Base-by-base conservation (phyloP, 2,888 invertebrate genomes). In the Plebejus anna region DNA sequence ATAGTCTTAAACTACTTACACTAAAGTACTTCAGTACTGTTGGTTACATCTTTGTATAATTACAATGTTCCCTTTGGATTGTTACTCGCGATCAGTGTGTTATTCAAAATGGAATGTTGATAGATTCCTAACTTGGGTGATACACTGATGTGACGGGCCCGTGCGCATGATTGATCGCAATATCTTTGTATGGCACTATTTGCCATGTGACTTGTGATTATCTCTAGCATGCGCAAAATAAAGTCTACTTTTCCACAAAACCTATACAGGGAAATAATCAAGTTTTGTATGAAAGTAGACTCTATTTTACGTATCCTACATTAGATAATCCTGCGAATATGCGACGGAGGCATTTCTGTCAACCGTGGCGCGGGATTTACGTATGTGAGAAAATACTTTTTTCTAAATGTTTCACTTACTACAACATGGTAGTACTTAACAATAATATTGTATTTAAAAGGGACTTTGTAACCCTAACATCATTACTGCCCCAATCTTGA, bases 1-100 rank as follows among this genome's bases (percentile, higher is more conserved):
- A 80, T 79, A 70, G 78, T 78, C 79, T 80, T 80, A 80, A 70
- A 51, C 78, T 79, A 80, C 59, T 13, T 80, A 80, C 75, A 77
- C 80, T 80, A 77, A 79, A 73, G 78, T 77, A 78, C 77, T 75
- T 80, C 51, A 73, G 47, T 72, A 72, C 72, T 28, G 28, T 51
- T 76, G 28, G 76, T 73, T 73, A 72, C 42, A 72, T 11, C 72
- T 42, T 47, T 72, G 71, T 71, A 42, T 71, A 47, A 70, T 75
- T 75, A 78, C 76, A 75, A 76, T 79, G 75, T 78, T 71, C 75
- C 42, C 47, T 51, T 51, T 73, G 4, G n/a, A 38, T 71, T 71
- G 13, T 38, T 70, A 36, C 55, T 55, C 55, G n/a, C 16, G 9
- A 32, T 73, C 51, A 73, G 73, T 75, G 75, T 75, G n/a, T 42